Evolutionary conservation across 2,888 invertebrate species (phyloP).

Genomic region (Eurytoma adleriae): DNA sequence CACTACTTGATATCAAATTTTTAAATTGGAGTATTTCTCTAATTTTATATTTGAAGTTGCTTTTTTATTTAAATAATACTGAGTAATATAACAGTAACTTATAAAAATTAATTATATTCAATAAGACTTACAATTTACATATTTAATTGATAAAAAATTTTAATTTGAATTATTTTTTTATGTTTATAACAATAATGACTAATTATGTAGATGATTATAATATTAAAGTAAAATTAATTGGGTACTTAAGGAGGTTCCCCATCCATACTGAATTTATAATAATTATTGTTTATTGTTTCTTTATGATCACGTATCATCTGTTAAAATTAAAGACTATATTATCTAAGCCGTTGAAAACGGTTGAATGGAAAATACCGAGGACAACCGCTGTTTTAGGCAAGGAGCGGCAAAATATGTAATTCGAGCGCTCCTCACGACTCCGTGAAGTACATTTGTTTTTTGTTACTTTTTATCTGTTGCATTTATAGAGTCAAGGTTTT

Average conservation of each 20-base stretch:
- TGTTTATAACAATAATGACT: constrained; percentile 21
- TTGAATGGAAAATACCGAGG: no score
- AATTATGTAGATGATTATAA: constrained; percentile 7
- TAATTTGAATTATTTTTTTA: constrained; percentile 5
- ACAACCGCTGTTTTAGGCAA: no score
- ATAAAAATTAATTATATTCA: constrained; percentile 1
- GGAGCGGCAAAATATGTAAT: no score
- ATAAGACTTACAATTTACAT: background rate
- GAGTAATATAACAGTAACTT: background rate
- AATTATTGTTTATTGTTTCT: no score
- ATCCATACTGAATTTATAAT: no score
- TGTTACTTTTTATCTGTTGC: no score
- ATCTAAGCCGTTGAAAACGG: no score
- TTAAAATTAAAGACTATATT: no score
- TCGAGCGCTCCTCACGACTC: no score
- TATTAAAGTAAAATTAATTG: constrained; percentile 8
- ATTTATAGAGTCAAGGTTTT: no score
- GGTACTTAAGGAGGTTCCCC: background rate
- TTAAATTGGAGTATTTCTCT: background rate
- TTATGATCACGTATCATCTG: no score
- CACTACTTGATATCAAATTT: background rate
- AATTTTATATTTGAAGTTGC: background rate
- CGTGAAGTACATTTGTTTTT: no score
- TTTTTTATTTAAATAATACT: constrained; percentile 24
- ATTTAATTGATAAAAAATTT: background rate